Evolutionary conservation across 2,888 invertebrate species (phyloP).

Genomic region (Stramonita haemastoma): DNA sequence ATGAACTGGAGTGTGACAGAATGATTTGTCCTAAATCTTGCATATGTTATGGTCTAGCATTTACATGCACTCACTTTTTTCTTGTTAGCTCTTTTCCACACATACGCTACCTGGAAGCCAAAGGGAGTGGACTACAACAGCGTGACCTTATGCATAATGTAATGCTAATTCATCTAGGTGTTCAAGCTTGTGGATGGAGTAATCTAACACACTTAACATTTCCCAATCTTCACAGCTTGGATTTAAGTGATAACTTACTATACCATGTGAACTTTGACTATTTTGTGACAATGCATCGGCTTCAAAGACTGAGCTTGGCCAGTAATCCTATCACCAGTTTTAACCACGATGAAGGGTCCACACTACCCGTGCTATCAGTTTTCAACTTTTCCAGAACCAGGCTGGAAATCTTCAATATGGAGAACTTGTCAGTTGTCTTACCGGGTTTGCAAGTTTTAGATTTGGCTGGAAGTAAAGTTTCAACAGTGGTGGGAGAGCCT

Average conservation of each 20-base stretch:
- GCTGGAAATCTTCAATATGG: neutral
- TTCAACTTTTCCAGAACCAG: neutral
- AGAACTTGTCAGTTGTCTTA: neutral
- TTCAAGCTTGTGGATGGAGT: neutral
- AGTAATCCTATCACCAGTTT: neutral
- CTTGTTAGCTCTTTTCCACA: neutral
- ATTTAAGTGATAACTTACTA: neutral
- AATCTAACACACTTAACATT: neutral
- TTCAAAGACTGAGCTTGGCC: neutral
- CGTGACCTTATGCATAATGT: neutral
- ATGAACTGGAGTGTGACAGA: constrained; percentile 9
- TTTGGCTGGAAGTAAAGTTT: neutral
- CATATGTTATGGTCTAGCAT: constrained; percentile 16
- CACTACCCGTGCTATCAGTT: neutral
- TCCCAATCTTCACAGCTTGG: neutral
- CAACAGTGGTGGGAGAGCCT: neutral
- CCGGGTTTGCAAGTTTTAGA: constrained; percentile 11
- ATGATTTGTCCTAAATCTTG: neutral
- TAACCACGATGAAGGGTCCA: neutral
- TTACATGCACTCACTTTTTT: neutral
- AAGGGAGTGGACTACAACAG: neutral
- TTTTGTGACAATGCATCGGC: neutral
- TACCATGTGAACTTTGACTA: neutral
- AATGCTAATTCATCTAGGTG: neutral
- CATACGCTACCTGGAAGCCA: neutral